These are phyloP conservation scores for Drosophila subobscura DNA, from an alignment of 1,140 invertebrate genomes.

Conservation along the genomic window DNA sequence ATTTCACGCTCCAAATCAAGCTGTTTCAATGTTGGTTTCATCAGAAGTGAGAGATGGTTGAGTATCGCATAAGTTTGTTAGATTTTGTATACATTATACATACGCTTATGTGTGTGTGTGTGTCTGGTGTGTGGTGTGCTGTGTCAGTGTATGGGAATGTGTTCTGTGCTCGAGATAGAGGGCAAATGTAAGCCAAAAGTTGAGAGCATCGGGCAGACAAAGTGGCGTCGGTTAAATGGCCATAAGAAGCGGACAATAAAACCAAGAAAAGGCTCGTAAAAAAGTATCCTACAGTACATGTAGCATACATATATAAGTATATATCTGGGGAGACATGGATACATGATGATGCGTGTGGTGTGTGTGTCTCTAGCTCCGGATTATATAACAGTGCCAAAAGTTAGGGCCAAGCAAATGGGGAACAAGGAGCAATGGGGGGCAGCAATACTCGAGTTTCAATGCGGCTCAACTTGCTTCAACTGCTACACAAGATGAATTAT, in stretches of 20 bases:
- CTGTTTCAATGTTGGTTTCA: constrained; percentile 53
- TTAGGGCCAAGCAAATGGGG: neutral
- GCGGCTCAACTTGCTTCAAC: constrained; percentile 18
- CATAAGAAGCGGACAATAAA: constrained; percentile 58
- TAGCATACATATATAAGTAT: neutral
- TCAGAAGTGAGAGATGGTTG: constrained; percentile 57
- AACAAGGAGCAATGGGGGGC: too few species aligned
- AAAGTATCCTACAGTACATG: constrained; percentile 7
- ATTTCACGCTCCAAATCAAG: constrained; percentile 83
- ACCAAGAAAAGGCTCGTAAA: constrained; percentile 56
- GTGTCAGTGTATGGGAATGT: neutral
- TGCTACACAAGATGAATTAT: constrained; percentile 36
- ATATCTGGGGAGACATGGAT: constrained; percentile 34
- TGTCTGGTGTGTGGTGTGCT: constrained; percentile 1
- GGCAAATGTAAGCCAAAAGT: constrained; percentile 50
- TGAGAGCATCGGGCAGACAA: constrained; percentile 56
- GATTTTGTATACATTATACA: constrained; percentile 45
- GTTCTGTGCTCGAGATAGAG: neutral
- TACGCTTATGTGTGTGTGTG: constrained; percentile 1
- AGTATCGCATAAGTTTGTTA: constrained; percentile 54
- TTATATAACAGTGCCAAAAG: constrained; percentile 44
- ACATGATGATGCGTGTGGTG: constrained; percentile 11
- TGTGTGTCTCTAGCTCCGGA: constrained; percentile 2
- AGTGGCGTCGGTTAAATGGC: constrained; percentile 72
- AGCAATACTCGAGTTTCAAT: constrained; percentile 21